Base-by-base conservation (phyloP, 2,888 invertebrate genomes). In the Enchytraeus crypticus region DNA sequence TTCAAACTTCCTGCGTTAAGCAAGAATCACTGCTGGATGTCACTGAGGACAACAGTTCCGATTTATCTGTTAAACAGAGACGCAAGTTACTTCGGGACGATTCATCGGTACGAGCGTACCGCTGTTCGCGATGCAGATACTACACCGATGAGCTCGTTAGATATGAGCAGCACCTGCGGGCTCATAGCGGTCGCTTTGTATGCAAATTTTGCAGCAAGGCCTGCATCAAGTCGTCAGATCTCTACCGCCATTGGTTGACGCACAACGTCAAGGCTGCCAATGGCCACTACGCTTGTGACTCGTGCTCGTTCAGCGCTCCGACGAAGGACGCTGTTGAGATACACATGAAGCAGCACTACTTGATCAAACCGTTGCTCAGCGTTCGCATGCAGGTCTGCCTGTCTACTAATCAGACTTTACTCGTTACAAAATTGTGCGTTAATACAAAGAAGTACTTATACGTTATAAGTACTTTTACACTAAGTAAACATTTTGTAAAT, bases 171-270 rank as follows among this genome's bases (percentile, higher is more conserved):
- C 64, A 64, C 27, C 46, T 58, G 32, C 45, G 47, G 38, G 64
- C 64, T 1, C 64, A 64, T 55, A 33, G 33, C 8, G 62, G 62
- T 1, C 53, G 54, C 18, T 64, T 34, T 45, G 51, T 64, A 18
- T 64, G 64, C 34, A 59, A 62, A 38, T 30, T 43, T 29, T 64
- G 64, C 38, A 53, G 47, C 56, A 61, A 62, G 33, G 64, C 64
- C 14, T 64, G 64, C 47, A 49, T 64, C 45, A 64, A 64, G 32
- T 45, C 61, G 18, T 62, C 61, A 11, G 64, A 64, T 45, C 57
- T 64, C 34, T 51, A 58, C 18, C 51, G 64, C 11, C 64, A 64
- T 34, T 62, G 61, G 64, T 33, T 62, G n/a, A 54, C 59, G 46
- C 64, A 64, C 53, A 51, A 55, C n/a, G 43, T 59, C 33, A 57